Evolutionary conservation across 2,888 invertebrate genomes (phyloP), one percentile per base, ranked within the genome.

Genomic region (Marasmarcha lunaedactyla): DNA sequence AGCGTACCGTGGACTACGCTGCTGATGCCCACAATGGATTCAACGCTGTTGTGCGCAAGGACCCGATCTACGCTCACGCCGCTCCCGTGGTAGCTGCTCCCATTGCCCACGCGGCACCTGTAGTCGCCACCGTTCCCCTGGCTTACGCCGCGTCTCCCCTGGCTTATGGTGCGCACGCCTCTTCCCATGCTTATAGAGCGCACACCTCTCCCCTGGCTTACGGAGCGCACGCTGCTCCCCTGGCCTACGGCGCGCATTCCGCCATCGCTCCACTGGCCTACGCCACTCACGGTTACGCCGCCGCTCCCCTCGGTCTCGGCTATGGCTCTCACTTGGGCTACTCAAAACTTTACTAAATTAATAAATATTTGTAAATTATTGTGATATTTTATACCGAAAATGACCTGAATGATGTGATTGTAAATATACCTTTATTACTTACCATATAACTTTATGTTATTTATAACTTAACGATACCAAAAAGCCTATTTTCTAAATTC

Each of bases 1-100:
- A 70, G 46, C 83, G 88, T 43, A 84, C 84, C 10, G 88, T 88
- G 1, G 87, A 88, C 48, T 88, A 88, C 48, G 55, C 62, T 12
- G 69, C 71, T 27, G 63, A 73, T 46, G 59, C 71, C 36, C 59
- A 63, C 20, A 54, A 62, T 46, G 71, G 69, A 46, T 72, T 72
- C 49, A 69, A 68, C 44, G 71, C 71, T 11, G 61, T 85, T 39
- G 86, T 86, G 27, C 79, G 77, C 54, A 83, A 78, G 46, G 84
- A 84, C 14, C 47, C 49, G 15, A 15, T 48, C 15, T 45, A 46
- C 14, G 47, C 48, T 14, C 47, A 42, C 36, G 67, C 66, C 44
- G 46, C 45, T 13, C 44, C 51, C n/a, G 59, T 65, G 39, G 54
- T 53, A 15, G 48, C 49, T 40, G 62, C 61, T 9, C 45, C 53